Conservation (phyloP, 2,888 invertebrate species). For the Axea sp. region DNA sequence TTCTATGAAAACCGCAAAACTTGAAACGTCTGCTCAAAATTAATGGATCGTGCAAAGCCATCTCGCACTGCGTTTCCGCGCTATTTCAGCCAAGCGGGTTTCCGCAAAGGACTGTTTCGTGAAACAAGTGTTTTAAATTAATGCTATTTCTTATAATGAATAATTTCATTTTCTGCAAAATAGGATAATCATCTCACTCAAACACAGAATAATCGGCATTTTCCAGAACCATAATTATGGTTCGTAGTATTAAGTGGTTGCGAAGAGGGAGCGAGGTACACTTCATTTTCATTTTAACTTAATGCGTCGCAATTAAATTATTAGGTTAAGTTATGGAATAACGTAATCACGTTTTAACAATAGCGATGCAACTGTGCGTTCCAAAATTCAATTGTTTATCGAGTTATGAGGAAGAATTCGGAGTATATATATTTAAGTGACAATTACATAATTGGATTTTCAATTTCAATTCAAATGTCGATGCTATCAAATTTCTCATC, state of each 20-base stretch:
- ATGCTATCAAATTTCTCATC: conserved; percentile 59
- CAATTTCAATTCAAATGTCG: conserved; percentile 49
- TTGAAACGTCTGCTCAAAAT: conserved; percentile 36
- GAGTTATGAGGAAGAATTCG: conserved; percentile 23
- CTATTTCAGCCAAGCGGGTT: conserved; percentile 21
- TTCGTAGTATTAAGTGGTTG: too few relatives aligned
- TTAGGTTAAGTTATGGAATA: too few relatives aligned
- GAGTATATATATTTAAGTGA: conserved; percentile 24
- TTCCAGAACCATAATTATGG: too few relatives aligned
- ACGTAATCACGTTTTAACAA: too few relatives aligned
- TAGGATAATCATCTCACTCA: too few relatives aligned
- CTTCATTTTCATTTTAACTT: neutral
- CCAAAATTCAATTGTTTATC: conserved; percentile 36
- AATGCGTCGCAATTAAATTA: conserved; percentile 24
- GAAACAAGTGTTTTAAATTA: too few relatives aligned
- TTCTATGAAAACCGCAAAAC: conserved; percentile 44
- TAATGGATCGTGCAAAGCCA: conserved; percentile 37
- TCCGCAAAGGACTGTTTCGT: conserved; percentile 16
- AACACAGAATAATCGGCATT: too few relatives aligned
- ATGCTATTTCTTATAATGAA: too few relatives aligned
- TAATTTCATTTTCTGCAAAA: too few relatives aligned
- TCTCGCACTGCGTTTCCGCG: conserved; percentile 29
- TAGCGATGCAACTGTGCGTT: conserved; percentile 11
- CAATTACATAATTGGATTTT: conserved; percentile 54
- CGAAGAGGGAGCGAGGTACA: too few relatives aligned